Conservation (phyloP, 1,140 invertebrate species). For the Nixonia krombeini region DNA sequence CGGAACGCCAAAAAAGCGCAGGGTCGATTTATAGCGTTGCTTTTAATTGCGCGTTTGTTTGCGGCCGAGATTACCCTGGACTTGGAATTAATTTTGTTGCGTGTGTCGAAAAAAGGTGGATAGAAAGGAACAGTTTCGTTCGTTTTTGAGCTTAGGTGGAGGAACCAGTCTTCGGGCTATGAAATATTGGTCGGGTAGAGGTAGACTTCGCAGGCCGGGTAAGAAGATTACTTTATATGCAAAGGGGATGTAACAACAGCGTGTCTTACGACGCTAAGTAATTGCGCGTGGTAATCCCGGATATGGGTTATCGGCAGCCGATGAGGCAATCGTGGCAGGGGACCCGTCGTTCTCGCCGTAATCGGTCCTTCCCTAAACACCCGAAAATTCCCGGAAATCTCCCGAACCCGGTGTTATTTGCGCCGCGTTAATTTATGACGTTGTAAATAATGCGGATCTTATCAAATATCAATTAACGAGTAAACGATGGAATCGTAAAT, state of each 20-base stretch:
- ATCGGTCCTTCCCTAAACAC: slow-evolving; percentile 27
- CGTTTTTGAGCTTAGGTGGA: slow-evolving; percentile 13
- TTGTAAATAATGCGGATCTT: no score
- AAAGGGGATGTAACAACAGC: slow-evolving; percentile 43
- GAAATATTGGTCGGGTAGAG: neutral
- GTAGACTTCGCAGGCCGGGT: slow-evolving; percentile 7
- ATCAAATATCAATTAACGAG: no score
- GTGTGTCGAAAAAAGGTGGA: no score
- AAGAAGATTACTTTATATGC: slow-evolving; percentile 54
- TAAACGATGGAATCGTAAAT: no score
- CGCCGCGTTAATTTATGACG: neutral
- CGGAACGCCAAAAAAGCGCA: no score
- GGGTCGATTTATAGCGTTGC: no score
- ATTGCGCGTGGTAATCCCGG: slow-evolving; percentile 59
- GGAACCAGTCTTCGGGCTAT: neutral
- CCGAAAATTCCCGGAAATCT: slow-evolving; percentile 23
- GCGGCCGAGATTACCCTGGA: no score
- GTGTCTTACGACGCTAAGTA: slow-evolving; percentile 55
- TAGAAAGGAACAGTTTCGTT: neutral
- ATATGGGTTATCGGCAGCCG: slow-evolving; percentile 58
- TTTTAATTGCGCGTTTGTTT: no score
- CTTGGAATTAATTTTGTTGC: no score
- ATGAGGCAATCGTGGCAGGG: slow-evolving; percentile 33
- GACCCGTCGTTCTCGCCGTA: slow-evolving; percentile 37
- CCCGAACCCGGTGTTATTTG: slow-evolving; percentile 4